phyloP scores from a whole-genome alignment of 2,888 invertebrate genomes.

The Cenopis cana region DNA sequence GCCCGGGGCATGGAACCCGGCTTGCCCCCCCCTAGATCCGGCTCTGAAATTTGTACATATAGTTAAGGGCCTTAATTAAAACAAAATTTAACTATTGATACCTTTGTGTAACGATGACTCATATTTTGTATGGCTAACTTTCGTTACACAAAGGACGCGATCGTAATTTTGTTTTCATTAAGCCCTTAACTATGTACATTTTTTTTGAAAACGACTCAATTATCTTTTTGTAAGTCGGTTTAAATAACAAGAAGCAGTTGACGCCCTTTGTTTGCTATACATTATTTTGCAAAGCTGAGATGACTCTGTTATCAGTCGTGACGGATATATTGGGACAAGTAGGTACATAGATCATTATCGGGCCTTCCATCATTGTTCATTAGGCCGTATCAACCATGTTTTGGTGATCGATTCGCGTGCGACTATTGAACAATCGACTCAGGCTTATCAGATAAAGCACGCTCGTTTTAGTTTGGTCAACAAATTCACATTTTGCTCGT shows the following conservation, averaged over 20 bases:
- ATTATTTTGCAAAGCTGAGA: not conserved
- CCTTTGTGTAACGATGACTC: too few relatives aligned
- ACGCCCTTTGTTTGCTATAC: not conserved
- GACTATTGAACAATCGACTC: conserved; percentile 66
- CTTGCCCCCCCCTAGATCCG: too few relatives aligned
- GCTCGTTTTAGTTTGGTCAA: conserved; percentile 43
- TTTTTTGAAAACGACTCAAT: too few relatives aligned
- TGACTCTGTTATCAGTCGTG: conserved; percentile 8
- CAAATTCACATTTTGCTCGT: conserved; percentile 12
- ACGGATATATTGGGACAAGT: conserved; percentile 27
- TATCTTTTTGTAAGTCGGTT: not conserved
- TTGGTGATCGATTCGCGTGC: conserved; percentile 54
- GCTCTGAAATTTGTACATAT: too few relatives aligned
- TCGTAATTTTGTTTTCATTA: too few relatives aligned
- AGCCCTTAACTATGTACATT: too few relatives aligned
- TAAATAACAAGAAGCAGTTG: not conserved
- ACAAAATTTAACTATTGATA: too few relatives aligned
- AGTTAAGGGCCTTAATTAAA: too few relatives aligned
- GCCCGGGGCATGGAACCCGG: too few relatives aligned
- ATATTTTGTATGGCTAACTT: too few relatives aligned
- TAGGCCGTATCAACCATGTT: conserved; percentile 40
- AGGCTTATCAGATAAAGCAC: conserved; percentile 70
- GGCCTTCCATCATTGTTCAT: conserved; percentile 42
- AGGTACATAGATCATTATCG: conserved; percentile 37
- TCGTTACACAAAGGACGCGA: too few relatives aligned